phyloP scores from a whole-genome alignment of 2,113 vertebrate genomes.

The Raphicerus campestris region DNA sequence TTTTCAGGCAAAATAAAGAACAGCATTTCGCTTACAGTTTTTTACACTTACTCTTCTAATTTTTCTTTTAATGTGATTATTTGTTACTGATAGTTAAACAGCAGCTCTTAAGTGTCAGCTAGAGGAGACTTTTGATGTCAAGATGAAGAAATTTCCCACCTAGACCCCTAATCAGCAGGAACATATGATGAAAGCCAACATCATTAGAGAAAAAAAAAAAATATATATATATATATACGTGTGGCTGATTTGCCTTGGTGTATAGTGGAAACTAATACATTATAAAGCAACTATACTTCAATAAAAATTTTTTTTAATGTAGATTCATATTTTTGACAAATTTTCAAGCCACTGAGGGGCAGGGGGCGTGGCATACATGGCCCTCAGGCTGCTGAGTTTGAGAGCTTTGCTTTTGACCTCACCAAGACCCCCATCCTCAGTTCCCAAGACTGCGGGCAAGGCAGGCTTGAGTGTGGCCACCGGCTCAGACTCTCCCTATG shows the following conservation, averaged over 20 bases:
- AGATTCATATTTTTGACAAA: background rate
- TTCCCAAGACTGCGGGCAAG: background rate
- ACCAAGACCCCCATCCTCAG: background rate
- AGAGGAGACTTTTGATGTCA: background rate
- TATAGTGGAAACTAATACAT: background rate
- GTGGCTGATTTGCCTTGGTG: background rate
- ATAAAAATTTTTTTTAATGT: background rate
- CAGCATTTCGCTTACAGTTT: background rate
- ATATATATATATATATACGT: rapidly evolving
- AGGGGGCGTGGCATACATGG: background rate
- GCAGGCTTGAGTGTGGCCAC: background rate
- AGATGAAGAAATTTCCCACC: too few species aligned
- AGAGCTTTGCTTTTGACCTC: background rate
- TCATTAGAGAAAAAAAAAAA: background rate
- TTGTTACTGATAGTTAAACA: background rate
- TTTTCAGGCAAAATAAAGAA: background rate
- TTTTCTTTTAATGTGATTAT: background rate
- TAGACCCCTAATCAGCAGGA: background rate
- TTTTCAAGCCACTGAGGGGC: background rate
- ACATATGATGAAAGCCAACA: background rate
- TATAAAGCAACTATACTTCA: background rate
- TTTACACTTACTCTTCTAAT: background rate
- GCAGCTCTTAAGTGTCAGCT: background rate
- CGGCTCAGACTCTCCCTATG: background rate
- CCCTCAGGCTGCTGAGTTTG: background rate